Percentiles rank a stretch among this genome's conserved stretches.
phyloP scores from a whole-genome alignment of 1,140 invertebrate genomes.

The Lucilia sericata region DNA sequence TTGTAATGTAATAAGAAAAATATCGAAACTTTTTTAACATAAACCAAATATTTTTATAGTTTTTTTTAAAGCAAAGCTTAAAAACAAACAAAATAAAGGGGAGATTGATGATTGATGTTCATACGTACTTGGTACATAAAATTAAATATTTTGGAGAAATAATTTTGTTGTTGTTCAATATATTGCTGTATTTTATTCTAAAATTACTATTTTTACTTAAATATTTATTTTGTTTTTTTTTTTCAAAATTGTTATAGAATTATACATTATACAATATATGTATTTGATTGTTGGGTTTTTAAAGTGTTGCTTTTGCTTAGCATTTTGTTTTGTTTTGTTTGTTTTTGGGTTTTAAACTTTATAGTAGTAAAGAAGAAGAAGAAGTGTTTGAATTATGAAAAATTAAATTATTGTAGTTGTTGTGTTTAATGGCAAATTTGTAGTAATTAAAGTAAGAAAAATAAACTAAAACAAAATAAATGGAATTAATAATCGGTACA shows the following conservation, averaged over 20 bases:
- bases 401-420: constrained; percentile 30
- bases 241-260: not conserved
- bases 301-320: not conserved
- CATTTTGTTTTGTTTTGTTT: not conserved
- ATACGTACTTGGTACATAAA: not conserved
- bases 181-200: constrained; percentile 33
- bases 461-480: not conserved
- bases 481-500: not conserved
- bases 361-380: no score
- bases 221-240: constrained; percentile 38
- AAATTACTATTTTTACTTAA: constrained; percentile 33
- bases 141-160: not conserved
- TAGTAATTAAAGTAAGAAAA: not conserved
- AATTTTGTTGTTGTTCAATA: not conserved
- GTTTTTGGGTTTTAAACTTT: no score
- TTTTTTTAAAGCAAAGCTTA: no score
- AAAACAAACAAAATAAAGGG: no score
- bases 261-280: not conserved
- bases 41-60: no score
- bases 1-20: no score
- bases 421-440: not conserved
- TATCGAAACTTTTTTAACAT: not conserved
- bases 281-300: not conserved
- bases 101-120: not conserved
- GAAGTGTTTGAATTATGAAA: not conserved